Base-by-base conservation (phyloP, 2,113 vertebrate genomes). In the Alosa alosa region DNA sequence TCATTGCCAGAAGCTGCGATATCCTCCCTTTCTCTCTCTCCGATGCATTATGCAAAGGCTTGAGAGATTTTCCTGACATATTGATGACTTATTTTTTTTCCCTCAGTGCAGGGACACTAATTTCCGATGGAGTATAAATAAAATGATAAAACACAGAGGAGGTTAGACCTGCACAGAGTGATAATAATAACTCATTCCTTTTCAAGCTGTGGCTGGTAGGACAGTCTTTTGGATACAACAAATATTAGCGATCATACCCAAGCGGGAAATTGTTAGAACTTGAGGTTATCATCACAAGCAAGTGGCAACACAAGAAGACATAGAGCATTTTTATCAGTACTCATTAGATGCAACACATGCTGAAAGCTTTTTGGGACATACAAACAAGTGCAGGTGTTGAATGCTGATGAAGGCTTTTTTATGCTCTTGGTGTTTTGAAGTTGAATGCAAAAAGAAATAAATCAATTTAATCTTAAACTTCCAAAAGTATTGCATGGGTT, bases 1-100 rank as follows among this genome's bases (percentile, higher is more conserved):
- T 72, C 64, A 36, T 7, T 64, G 64, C 64, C 22, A 36, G 8
- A 11, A 31, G 31, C 7, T 36, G 64, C 15, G 64, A 72, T 31
- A 13, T 72, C 11, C 2, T 20, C 60, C 60, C 20, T 8, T 57
- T 17, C 22, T 4, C 5, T 9, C 22, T 64, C 9, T 25, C 22
- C 11, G 25, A 72, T 72, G 64, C 64, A 72, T 72, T 72, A 72
- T 36, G 9, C 64, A 72, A 72, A 72, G 64, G 9, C 25, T 8
- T 11, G n/a, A 72, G 60, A 72, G 64, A 72, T 72, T 72, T 6
- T 72, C 64, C n/a, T 72, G 64, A 72, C 64, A 72, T 36, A 72
- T 72, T 72, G 64, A 72, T 31, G 9, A 31, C 64, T 36, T 25
- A 11, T 72, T 25, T 31, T 72, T 31, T 72, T 55, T 4, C 15